Percentiles rank a stretch among this genome's conserved stretches.
phyloP scores from a whole-genome alignment of 2,797 vertebrate species.

The Propithecus perrieri region DNA sequence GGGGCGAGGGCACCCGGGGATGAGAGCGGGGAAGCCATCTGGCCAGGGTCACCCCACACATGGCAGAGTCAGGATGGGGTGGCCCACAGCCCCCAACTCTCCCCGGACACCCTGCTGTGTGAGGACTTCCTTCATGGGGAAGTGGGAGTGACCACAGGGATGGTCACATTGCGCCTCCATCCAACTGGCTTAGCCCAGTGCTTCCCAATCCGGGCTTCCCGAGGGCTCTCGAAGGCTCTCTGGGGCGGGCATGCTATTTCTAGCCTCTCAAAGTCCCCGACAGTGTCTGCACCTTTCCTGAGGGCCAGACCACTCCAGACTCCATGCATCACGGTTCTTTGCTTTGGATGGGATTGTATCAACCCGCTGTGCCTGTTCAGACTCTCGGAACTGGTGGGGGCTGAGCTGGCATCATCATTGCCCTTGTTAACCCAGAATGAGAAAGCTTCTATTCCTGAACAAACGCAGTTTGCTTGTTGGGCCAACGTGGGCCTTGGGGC shows the following conservation, averaged over 20 bases:
- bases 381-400: no score
- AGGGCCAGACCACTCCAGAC: not conserved
- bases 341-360: not conserved
- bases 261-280: not conserved
- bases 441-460: not conserved
- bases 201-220: not conserved
- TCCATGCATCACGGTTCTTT: fast-evolving
- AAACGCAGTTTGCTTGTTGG: not conserved
- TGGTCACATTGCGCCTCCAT: not conserved
- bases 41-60: not conserved
- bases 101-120: fast-evolving
- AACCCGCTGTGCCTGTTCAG: not conserved
- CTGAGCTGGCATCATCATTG: not conserved
- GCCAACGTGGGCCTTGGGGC: not conserved
- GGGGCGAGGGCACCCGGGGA: not conserved
- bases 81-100: not conserved
- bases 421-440: not conserved
- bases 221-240: not conserved
- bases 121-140: not conserved
- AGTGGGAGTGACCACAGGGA: not conserved
- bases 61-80: not conserved
- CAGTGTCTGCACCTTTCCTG: fast-evolving
- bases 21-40: not conserved
- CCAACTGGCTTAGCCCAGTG: not conserved
- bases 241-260: not conserved